phyloP scores from a whole-genome alignment of 2,797 vertebrate species.

The Alauda arvensis region DNA sequence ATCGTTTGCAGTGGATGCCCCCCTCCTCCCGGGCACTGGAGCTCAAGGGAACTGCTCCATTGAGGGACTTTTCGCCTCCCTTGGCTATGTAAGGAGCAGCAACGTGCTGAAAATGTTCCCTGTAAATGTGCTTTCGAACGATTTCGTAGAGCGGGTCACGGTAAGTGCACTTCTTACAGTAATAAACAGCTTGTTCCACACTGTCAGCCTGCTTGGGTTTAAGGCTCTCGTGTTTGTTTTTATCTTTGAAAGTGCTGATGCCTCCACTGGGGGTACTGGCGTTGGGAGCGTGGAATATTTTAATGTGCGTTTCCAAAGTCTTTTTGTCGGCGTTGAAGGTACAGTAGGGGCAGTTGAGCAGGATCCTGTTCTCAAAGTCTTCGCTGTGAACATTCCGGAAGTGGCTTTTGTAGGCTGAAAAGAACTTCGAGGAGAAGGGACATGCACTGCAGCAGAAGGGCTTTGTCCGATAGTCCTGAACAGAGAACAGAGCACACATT shows the following conservation, averaged over 20 bases:
- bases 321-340: slow-evolving; percentile 99
- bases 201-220: slow-evolving; percentile 86
- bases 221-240: slow-evolving; percentile 86
- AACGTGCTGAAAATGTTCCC: slow-evolving; percentile 98
- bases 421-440: slow-evolving; percentile 97
- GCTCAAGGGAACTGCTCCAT: slow-evolving; percentile 74
- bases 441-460: slow-evolving; percentile 98
- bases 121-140: slow-evolving; percentile 98
- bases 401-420: slow-evolving; percentile 99
- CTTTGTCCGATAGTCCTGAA: slow-evolving; percentile 95
- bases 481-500: slow-evolving; percentile 58
- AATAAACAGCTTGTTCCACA: slow-evolving; percentile 98
- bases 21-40: slow-evolving; percentile 79
- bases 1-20: slow-evolving; percentile 96
- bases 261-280: slow-evolving; percentile 81
- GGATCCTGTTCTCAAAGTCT: slow-evolving; percentile 97
- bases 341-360: slow-evolving; percentile 98
- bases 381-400: slow-evolving; percentile 98
- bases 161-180: slow-evolving; percentile 99
- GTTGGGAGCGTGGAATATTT: slow-evolving; percentile 95
- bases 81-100: slow-evolving; percentile 94
- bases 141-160: slow-evolving; percentile 97
- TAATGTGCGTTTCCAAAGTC: slow-evolving; percentile 98
- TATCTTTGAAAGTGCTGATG: slow-evolving; percentile 84
- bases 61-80: slow-evolving; percentile 88